A percentile compares a stretch with the other conserved stretches of the same genome.
phyloP scores from a whole-genome alignment of 2,888 invertebrate genomes.

The Thyatira batis region DNA sequence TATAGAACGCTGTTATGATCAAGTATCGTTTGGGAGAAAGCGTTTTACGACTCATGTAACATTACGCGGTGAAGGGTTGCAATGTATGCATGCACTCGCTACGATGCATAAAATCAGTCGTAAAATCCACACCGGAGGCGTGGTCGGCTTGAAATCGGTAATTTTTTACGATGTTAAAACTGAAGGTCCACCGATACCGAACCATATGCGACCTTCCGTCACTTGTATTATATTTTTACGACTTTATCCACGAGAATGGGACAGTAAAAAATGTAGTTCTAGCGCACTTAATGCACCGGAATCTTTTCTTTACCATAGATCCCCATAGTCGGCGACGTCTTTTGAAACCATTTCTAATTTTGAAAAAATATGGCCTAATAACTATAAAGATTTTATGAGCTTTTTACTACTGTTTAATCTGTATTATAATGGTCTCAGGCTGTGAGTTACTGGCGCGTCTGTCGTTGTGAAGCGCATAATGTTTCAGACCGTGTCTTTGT shows the following conservation, averaged over 20 bases:
- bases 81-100: conserved; percentile 27
- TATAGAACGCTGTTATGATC: conserved; percentile 16
- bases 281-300: conserved; percentile 58
- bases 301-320: conserved; percentile 55
- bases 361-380: conserved; percentile 66
- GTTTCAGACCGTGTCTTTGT: conserved; percentile 26
- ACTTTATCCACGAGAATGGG: conserved; percentile 62
- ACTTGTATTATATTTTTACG: conserved; percentile 55
- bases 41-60: conserved; percentile 42
- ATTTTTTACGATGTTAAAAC: conserved; percentile 1
- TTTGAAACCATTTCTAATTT: conserved; percentile 69
- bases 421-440: conserved; percentile 54
- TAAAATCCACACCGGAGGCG: conserved; percentile 41
- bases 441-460: conserved; percentile 57
- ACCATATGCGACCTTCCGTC: not conserved
- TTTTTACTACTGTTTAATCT: conserved; percentile 80
- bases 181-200: not conserved
- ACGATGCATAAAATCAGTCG: conserved; percentile 52
- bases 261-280: conserved; percentile 52
- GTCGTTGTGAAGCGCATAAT: conserved; percentile 33
- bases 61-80: conserved; percentile 36
- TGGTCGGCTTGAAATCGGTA: conserved; percentile 13
- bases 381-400: conserved; percentile 71
- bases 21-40: conserved; percentile 32
- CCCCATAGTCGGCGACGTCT: conserved; percentile 58